Conservation (phyloP, 2,888 invertebrate genomes). For the Scelioninae gen. 1 region DNA sequence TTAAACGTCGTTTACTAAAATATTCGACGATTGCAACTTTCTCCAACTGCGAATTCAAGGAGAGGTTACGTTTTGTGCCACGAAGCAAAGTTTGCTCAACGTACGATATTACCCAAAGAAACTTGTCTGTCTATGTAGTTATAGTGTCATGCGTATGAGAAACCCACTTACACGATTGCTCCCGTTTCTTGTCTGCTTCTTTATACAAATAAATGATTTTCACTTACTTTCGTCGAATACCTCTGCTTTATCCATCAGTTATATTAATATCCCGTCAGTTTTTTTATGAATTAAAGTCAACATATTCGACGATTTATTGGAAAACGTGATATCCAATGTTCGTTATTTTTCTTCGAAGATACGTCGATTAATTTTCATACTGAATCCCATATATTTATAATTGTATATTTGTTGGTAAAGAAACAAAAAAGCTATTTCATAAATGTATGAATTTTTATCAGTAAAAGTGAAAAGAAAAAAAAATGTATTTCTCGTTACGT, state of each 20-base stretch:
- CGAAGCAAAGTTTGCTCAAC: constrained; percentile 61
- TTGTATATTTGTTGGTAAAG: not conserved
- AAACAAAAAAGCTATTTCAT: constrained; percentile 5
- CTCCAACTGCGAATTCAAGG: constrained; percentile 48
- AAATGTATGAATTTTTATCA: constrained; percentile 20
- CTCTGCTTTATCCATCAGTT: constrained; percentile 20
- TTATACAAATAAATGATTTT: constrained; percentile 55
- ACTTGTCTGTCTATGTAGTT: constrained; percentile 67
- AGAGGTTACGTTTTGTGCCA: constrained; percentile 55
- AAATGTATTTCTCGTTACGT: not conserved
- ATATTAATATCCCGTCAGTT: constrained; percentile 43
- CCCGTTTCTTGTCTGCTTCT: constrained; percentile 63
- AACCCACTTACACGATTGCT: constrained; percentile 63
- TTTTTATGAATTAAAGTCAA: constrained; percentile 48
- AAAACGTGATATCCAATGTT: constrained; percentile 22
- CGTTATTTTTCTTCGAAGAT: constrained; percentile 14
- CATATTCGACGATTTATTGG: constrained; percentile 37
- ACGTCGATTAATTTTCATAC: constrained; percentile 3
- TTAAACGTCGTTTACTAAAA: too few species aligned
- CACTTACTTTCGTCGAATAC: constrained; percentile 30
- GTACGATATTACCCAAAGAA: constrained; percentile 66
- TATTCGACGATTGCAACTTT: constrained; percentile 40
- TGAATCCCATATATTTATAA: constrained; percentile 1
- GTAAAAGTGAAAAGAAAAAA: not conserved
- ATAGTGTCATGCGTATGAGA: constrained; percentile 55